Evolutionary conservation across 1,140 invertebrate species (phyloP), one percentile per base, ranked within the genome.

Genomic region (Penaeus vannamei): DNA sequence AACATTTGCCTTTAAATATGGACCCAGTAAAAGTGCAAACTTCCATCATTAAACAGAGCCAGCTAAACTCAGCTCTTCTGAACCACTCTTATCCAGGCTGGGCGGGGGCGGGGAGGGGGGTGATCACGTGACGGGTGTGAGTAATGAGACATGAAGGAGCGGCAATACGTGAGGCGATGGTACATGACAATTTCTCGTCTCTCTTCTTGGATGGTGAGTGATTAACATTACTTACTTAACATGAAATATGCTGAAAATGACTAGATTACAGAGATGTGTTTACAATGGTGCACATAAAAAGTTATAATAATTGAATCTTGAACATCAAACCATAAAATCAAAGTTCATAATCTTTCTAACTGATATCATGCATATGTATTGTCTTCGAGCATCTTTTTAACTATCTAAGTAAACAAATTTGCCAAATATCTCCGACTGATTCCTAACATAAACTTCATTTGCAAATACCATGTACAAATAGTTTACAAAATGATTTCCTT

Each of bases 321-420:
- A 76, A 87, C 85, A 87, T 87, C 85, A 87, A 87, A 87, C 85
- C 79, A 87, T 87, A 87, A 87, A 87, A 29, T 76, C 72, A 76
- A 36, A 36, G 29, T 76, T 76, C 26, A 76, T 76, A 87, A 46
- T 60, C 32, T 60, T 61, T 32, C 22, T 62, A 53, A 86, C 32
- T 80, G 42, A 86, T 86, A 81, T 82, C 83, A 82, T 82, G 80
- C 80, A 69, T 82, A 82, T 77, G 84, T 85, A 85, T 85, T 85
- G 69, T 77, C 69, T 36, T 76, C 46, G 69, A 85, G 69, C 69
- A 36, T 42, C 46, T 14, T 85, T 77, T 7, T 32, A 84, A 64
- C 62, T 84, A 84, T 42, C 83, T 69, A 64, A 84, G 14, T 42
- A 69, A 84, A 66, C 64, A 62, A 46, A 23, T 20, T 69, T 84